Conservation (phyloP, 2,888 invertebrate species). For the Drepanosiphum platanoidis region DNA sequence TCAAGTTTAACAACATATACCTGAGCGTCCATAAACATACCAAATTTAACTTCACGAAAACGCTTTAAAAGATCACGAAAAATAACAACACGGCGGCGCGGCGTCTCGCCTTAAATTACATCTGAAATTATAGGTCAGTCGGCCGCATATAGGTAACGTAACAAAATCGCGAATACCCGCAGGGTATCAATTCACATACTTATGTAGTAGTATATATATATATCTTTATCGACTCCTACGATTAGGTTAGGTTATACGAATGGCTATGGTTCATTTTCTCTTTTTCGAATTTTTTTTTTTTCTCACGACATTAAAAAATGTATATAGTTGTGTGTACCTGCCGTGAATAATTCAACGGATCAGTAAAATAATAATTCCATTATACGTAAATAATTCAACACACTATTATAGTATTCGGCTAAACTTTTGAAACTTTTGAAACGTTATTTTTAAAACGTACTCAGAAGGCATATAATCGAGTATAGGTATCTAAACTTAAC, state of each 20-base stretch:
- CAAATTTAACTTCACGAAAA: too few relatives aligned
- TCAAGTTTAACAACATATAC: too few relatives aligned
- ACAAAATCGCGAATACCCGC: background rate
- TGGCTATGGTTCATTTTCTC: conserved; percentile 36
- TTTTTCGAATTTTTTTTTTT: conserved; percentile 33
- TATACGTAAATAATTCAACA: background rate
- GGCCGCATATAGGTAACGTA: background rate
- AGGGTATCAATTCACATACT: background rate
- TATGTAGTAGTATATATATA: background rate
- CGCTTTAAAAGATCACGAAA: background rate
- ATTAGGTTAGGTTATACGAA: background rate
- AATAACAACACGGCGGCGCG: too few relatives aligned
- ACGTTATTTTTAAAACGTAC: background rate
- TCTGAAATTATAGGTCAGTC: background rate
- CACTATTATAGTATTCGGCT: too few relatives aligned
- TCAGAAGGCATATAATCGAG: background rate
- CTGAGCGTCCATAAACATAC: too few relatives aligned
- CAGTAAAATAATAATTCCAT: background rate
- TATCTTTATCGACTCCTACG: background rate
- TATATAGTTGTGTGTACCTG: background rate
- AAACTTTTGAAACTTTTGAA: background rate
- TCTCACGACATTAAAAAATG: background rate
- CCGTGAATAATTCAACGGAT: background rate
- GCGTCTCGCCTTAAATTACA: too few relatives aligned
- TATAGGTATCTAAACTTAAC: too few relatives aligned